Conservation (phyloP, 1,140 invertebrate genomes). For the Habropoda laboriosa region DNA sequence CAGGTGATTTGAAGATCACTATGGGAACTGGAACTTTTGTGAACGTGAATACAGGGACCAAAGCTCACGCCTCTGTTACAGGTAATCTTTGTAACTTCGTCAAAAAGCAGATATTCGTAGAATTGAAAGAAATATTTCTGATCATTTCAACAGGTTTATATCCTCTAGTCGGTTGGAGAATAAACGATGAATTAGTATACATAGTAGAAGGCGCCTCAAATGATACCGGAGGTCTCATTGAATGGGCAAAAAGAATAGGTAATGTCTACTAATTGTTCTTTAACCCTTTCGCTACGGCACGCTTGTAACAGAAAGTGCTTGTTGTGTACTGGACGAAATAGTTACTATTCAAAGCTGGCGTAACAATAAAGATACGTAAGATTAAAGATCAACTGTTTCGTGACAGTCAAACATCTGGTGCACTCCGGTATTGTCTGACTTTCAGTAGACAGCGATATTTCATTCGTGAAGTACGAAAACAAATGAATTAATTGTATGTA, state of each 20-base stretch:
- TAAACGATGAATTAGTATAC: conserved; percentile 87
- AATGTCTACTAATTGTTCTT: conserved; percentile 42
- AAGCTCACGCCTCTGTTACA: conserved; percentile 89
- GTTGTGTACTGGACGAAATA: no score
- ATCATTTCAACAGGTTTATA: conserved; percentile 86
- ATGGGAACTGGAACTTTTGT: conserved; percentile 97
- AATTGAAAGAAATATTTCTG: neutral
- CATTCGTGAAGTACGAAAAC: no score
- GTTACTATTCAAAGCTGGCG: no score
- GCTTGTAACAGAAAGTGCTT: no score
- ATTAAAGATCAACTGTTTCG: no score
- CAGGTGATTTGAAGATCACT: conserved; percentile 94
- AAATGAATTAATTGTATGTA: no score
- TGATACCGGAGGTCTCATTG: conserved; percentile 93
- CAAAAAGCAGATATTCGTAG: neutral
- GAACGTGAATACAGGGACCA: conserved; percentile 91
- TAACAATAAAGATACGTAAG: no score
- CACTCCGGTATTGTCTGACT: no score
- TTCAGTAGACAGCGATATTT: no score
- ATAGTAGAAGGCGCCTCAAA: conserved; percentile 92
- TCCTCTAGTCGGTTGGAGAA: conserved; percentile 94
- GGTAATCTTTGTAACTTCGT: conserved; percentile 77
- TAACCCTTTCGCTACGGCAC: no score
- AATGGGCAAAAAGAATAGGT: conserved; percentile 92
- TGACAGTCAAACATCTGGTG: no score